Conservation (phyloP, 1,140 invertebrate genomes). For the Calephelis virginiensis region DNA sequence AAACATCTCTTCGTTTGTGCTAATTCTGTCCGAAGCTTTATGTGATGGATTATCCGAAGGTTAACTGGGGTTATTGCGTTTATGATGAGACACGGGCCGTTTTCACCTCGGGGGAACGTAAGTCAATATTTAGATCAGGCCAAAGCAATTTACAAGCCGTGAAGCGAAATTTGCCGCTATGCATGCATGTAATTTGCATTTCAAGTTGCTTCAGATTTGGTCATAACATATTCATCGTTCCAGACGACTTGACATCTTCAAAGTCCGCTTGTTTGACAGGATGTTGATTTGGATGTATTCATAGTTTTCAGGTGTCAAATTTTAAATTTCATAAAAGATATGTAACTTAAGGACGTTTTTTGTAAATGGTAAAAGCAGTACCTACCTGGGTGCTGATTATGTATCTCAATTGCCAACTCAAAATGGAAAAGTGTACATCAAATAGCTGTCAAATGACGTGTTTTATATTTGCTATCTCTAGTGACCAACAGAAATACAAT, state of each 20-base stretch:
- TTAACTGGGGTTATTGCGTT: conserved; percentile 28
- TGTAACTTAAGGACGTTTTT: too few relatives aligned
- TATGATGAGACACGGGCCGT: conserved; percentile 27
- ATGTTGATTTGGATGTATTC: neutral
- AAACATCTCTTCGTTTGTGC: neutral
- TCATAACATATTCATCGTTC: conserved; percentile 28
- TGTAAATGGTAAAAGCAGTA: too few relatives aligned
- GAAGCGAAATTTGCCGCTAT: conserved; percentile 40
- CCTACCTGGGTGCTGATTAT: too few relatives aligned
- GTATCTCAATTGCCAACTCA: too few relatives aligned
- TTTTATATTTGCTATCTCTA: too few relatives aligned
- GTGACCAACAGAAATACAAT: too few relatives aligned
- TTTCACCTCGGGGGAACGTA: conserved; percentile 37
- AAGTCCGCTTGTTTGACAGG: conserved; percentile 9
- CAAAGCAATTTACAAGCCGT: conserved; percentile 54
- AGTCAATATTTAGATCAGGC: conserved; percentile 55
- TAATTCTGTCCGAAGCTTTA: conserved; percentile 13
- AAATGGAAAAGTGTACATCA: too few relatives aligned
- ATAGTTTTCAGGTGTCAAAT: too few relatives aligned
- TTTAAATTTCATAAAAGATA: too few relatives aligned
- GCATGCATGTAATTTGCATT: conserved; percentile 56
- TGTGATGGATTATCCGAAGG: conserved; percentile 20
- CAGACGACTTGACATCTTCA: conserved; percentile 10
- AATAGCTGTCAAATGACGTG: too few relatives aligned
- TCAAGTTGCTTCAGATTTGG: conserved; percentile 39